phyloP scores from a whole-genome alignment of 2,797 vertebrate species.

The Phataginus tricuspis region DNA sequence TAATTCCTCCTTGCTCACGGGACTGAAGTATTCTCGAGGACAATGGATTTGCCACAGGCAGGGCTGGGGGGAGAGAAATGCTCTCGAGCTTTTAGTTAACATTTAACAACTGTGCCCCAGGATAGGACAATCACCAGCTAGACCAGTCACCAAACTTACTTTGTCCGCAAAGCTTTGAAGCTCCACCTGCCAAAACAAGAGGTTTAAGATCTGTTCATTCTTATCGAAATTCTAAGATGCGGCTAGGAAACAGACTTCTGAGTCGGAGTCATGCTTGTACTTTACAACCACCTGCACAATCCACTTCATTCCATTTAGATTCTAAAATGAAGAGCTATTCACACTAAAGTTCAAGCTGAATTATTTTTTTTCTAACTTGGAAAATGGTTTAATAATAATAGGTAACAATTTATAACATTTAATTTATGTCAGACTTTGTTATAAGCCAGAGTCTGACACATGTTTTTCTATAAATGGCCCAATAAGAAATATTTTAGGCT shows the following conservation, averaged over 20 bases:
- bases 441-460: background rate
- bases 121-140: background rate
- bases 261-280: background rate
- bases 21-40: background rate
- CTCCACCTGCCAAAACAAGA: background rate
- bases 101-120: background rate
- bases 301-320: background rate
- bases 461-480: background rate
- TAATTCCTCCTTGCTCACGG: background rate
- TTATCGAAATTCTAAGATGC: slow-evolving; percentile 17
- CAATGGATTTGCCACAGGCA: background rate
- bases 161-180: background rate
- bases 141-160: background rate
- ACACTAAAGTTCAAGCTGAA: background rate
- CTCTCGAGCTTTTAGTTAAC: background rate
- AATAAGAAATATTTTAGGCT: background rate
- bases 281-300: background rate
- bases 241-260: background rate
- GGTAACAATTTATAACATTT: background rate
- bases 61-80: background rate
- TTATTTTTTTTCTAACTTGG: background rate
- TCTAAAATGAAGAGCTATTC: slow-evolving; percentile 30
- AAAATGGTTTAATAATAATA: slow-evolving; percentile 12
- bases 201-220: background rate
- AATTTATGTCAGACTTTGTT: background rate